Conservation (phyloP, 2,113 vertebrate species). For the Clarias magur region DNA sequence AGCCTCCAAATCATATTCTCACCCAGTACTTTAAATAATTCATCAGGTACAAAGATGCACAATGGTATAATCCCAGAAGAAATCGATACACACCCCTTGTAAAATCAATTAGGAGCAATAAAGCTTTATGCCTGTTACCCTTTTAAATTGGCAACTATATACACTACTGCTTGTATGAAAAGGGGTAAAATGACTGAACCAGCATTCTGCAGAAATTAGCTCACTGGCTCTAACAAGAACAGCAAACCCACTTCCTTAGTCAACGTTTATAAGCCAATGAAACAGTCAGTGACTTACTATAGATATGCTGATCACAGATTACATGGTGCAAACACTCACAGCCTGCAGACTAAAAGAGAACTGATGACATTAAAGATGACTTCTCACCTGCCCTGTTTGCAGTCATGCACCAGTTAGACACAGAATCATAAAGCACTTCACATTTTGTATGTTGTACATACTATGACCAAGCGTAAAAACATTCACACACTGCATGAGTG, state of each 20-base stretch:
- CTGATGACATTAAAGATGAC: not conserved
- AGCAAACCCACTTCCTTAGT: constrained; percentile 1
- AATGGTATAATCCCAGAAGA: not conserved
- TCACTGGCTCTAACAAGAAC: not conserved
- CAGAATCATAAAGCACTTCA: not conserved
- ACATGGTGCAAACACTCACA: not conserved
- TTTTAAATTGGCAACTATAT: not conserved
- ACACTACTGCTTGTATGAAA: not conserved
- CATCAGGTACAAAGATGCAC: not conserved
- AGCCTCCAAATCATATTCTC: not conserved
- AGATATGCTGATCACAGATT: constrained; percentile 13
- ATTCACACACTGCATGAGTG: constrained; percentile 32
- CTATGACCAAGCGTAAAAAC: constrained; percentile 17
- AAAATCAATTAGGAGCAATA: not conserved
- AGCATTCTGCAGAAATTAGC: not conserved
- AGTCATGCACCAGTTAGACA: not conserved
- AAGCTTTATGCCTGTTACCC: not conserved
- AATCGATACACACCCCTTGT: not conserved
- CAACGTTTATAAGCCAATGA: not conserved
- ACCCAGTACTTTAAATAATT: not conserved
- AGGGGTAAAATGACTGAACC: not conserved
- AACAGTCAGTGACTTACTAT: not conserved
- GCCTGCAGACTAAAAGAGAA: not conserved
- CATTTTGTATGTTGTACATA: not conserved
- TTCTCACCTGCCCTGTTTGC: not conserved